phyloP scores from a whole-genome alignment of 2,113 vertebrate species.

The Lepidothrix coronata region DNA sequence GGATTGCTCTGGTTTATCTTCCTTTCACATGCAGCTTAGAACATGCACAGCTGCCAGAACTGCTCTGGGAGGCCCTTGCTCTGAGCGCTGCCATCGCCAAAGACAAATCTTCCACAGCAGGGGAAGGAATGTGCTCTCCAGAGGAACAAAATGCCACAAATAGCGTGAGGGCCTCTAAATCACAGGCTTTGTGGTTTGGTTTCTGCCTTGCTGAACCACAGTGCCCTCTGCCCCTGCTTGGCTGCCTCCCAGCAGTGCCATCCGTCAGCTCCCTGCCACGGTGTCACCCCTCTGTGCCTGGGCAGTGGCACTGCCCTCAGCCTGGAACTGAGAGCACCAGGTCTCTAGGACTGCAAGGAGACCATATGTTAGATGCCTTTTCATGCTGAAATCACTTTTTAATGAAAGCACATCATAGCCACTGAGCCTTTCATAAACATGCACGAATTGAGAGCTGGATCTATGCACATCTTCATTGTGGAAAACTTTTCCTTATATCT shows the following conservation, averaged over 20 bases:
- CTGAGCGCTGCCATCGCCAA: not conserved
- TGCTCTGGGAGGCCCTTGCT: not conserved
- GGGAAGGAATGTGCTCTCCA: not conserved
- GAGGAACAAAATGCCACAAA: not conserved
- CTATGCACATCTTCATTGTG: not conserved
- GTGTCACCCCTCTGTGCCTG: not conserved
- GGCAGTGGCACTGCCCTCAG: fast-evolving
- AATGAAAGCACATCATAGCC: not conserved
- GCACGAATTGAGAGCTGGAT: not conserved
- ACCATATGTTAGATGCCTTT: not conserved
- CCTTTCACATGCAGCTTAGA: not conserved
- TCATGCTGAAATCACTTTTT: not conserved
- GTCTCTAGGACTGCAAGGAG: not conserved
- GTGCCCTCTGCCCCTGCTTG: not conserved
- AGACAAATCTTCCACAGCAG: not conserved
- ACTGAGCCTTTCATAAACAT: not conserved
- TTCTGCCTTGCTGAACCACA: not conserved
- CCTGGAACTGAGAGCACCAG: not conserved
- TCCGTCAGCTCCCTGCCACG: not conserved
- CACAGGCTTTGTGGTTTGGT: not conserved
- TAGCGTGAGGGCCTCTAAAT: not conserved
- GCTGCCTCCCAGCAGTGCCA: not conserved
- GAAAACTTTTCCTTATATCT: not conserved
- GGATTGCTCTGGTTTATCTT: not conserved
- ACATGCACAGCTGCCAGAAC: not conserved